These are phyloP conservation scores for Operophtera brumata DNA, from an alignment of 2,888 invertebrate species.

Conservation along the genomic window DNA sequence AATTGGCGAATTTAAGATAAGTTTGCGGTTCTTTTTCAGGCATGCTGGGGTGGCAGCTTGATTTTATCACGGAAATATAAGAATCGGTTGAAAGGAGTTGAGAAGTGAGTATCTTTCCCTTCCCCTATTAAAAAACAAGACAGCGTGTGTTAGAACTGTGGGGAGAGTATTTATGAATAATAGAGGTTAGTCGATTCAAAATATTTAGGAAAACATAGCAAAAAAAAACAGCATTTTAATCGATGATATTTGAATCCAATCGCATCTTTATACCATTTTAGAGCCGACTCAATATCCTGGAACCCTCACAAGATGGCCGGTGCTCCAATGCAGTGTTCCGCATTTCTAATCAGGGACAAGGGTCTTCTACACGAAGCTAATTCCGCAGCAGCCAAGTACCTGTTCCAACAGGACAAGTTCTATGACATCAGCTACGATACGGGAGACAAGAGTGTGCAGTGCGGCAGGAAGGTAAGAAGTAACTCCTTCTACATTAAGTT, in stretches of 20 bases:
- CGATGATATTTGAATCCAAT: no score
- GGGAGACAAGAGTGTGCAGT: conserved; percentile 94
- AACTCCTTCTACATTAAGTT: no score
- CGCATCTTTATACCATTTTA: conserved; percentile 42
- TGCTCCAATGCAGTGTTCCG: conserved; percentile 88
- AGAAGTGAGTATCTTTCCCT: conserved; percentile 76
- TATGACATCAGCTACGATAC: conserved; percentile 90
- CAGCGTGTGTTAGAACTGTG: neutral
- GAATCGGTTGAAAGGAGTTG: conserved; percentile 82
- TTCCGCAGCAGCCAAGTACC: conserved; percentile 86
- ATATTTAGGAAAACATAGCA: no score
- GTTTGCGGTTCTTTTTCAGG: conserved; percentile 66
- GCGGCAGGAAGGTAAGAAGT: conserved; percentile 88
- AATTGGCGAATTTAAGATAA: no score
- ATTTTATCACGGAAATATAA: conserved; percentile 84
- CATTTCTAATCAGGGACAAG: conserved; percentile 83
- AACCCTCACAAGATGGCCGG: conserved; percentile 93
- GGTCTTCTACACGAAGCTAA: conserved; percentile 84
- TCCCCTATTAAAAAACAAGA: neutral
- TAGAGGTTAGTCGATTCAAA: no score
- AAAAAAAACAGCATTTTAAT: no score
- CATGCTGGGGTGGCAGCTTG: conserved; percentile 89
- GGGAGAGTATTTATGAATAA: no score
- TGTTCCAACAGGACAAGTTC: conserved; percentile 92
- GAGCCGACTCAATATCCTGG: conserved; percentile 90